Base-by-base conservation (phyloP, 2,113 vertebrate genomes). In the Gambusia holbrooki region DNA sequence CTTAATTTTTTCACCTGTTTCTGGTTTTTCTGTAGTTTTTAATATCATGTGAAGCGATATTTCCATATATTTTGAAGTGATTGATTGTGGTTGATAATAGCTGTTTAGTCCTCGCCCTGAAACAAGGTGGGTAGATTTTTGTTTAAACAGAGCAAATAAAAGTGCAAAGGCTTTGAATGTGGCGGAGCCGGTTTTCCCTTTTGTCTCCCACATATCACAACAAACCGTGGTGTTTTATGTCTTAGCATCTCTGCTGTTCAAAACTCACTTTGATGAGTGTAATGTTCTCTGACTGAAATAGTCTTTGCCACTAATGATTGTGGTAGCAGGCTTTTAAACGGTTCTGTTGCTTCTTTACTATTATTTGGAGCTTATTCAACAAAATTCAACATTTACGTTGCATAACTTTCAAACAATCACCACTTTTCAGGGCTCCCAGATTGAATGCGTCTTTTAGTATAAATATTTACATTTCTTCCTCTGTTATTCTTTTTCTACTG, bases 151-250 rank as follows among this genome's bases (percentile, higher is more conserved):
- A 63, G 0, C 61, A 89, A 84, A 91, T 87, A 87, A 92, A 81
- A 87, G 87, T 84, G 85, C 82, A 85, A 82, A 69, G 87, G 87
- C 77, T 78, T 86, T 94, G 92, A 90, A 96, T 96, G 95, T 92
- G 68, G 93, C 85, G 73, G 74, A 89, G 92, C 94, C 87, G 92
- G 95, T 96, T 96, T 84, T 88, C 58, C 77, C 84, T 80, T 90
- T 88, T 83, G 67, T 79, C 48, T 80, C 7, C 29, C 14, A 35
- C 67, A 32, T 71, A 32, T 35, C 65, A 37, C 33, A 79, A 74
- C 82, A 62, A 28, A 74, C 48, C n/a, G 62, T 35, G 73, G 67
- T 32, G 27, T 71, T 69, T 78, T 68, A 77, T 73, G 19, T 54
- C 64, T 69, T 74, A 33, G 58, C 65, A 64, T 66, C 7, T 54